Conservation (phyloP, 2,113 vertebrate genomes). For the Microcebus lehilahytsara region DNA sequence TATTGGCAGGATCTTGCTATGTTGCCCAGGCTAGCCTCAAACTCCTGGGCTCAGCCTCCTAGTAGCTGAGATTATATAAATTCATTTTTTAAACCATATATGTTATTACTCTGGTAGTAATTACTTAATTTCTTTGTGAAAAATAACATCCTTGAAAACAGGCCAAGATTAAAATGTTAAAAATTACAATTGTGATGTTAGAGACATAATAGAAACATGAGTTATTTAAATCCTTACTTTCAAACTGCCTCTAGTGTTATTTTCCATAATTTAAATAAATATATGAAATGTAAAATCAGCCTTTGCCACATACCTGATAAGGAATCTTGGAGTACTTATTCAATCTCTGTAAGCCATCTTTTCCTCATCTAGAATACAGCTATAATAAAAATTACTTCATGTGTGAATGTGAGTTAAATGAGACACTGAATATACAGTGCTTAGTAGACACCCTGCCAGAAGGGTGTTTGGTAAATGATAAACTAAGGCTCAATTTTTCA, state of each 20-base stretch:
- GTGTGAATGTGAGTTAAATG: neutral
- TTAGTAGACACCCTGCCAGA: neutral
- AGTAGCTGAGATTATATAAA: no score
- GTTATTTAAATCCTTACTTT: neutral
- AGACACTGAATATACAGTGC: neutral
- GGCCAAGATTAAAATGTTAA: neutral
- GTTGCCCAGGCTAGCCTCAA: no score
- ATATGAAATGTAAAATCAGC: neutral
- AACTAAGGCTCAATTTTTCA: neutral
- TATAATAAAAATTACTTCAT: neutral
- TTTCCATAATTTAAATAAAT: constrained; percentile 15
- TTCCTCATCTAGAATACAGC: neutral
- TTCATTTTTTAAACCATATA: neutral
- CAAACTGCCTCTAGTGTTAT: neutral
- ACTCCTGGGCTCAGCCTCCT: no score
- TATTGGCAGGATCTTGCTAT: no score
- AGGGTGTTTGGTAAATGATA: neutral
- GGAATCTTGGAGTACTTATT: neutral
- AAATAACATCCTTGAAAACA: neutral
- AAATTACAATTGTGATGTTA: neutral
- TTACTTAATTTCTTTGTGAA: neutral
- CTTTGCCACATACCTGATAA: neutral
- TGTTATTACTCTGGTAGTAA: neutral
- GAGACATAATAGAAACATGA: neutral
- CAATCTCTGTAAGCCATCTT: neutral